Percentiles rank a stretch among this genome's conserved stretches.
These are phyloP conservation scores for Micrasema longulum DNA, from an alignment of 1,140 invertebrate species.

Conservation along the genomic window DNA sequence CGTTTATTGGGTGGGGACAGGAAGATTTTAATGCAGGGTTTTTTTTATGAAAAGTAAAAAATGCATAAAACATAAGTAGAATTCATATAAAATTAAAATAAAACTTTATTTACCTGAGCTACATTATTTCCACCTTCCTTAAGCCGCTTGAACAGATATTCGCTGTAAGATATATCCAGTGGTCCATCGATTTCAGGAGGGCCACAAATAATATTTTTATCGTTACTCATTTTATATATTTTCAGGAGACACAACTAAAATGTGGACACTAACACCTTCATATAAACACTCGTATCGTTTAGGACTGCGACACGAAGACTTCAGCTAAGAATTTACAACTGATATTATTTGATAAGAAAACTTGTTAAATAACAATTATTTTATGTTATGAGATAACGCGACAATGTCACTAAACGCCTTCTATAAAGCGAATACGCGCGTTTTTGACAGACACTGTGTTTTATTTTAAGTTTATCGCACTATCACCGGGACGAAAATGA, in stretches of 20 bases:
- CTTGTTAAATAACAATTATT: background rate
- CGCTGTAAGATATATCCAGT: conserved; percentile 62
- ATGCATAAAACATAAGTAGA: background rate
- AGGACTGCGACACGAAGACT: background rate
- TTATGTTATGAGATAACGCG: background rate
- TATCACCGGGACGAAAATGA: no score
- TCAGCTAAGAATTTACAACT: background rate
- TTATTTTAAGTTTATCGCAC: no score
- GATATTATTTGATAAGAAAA: conserved; percentile 1
- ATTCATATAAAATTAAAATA: background rate
- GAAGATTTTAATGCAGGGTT: no score
- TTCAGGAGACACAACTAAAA: no score
- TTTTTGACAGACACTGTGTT: no score
- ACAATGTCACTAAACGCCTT: no score
- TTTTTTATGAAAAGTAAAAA: no score
- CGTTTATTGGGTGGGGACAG: no score
- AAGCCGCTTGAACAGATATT: conserved; percentile 62
- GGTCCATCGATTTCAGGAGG: conserved; percentile 61
- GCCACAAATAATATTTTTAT: conserved; percentile 57
- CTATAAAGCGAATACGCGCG: no score
- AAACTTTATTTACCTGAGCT: conserved; percentile 56
- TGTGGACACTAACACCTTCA: no score
- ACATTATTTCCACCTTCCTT: conserved; percentile 59
- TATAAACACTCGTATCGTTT: no score
- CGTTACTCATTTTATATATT: background rate